Base-by-base conservation (phyloP, 53 echinoderm and acorn worm genomes). In the Hippasteria phrygiana region DNA sequence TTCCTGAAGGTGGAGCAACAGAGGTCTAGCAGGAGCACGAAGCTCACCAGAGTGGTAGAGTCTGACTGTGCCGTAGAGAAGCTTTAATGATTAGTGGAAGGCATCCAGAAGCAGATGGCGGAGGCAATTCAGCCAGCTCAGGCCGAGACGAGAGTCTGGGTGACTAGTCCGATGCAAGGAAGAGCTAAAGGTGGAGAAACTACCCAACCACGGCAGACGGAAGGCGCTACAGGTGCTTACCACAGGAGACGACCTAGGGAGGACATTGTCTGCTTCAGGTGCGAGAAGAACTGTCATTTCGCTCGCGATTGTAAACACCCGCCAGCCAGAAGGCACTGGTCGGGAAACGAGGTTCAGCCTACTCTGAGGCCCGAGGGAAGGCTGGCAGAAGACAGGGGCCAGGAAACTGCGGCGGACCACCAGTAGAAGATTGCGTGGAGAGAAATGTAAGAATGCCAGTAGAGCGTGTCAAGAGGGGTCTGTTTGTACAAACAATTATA, bases 301-400 rank as follows among this genome's bases (percentile, higher is more conserved):
- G 55, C 78, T 1, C 78, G 56, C 9, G 40, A 78, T 22, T 78
- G 78, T 26, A 48, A 50, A 37, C 33, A 33, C n/a, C 38, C 41
- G 13, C 29, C 62, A 62, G 62, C 0, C 2, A 59, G 42, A 12
- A 63, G 42, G 3, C 26, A 18, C 2, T 1, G 53, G 64, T 76
- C 78, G 81, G 89, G 55, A 89, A 89, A 89, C 89, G 80, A 20
- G 2, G 6, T 28, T 38, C 89, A 89, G 81, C 89, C 37, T 35
- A 67, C 89, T 38, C 80, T 14, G 42, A 34, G 71, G 71, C 90
- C 81, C 81, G 73, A 69, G 80, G 90, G 90, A 54, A 69, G 38
- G 81, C 81, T 89, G 90, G 72, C 24, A 10, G 29, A 20, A 46
- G n/a, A 69, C 1, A 12, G 65, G 89, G 89, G 89, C 53, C 76